Evolutionary conservation across 1,140 invertebrate species (phyloP), one percentile per base, ranked within the genome.

Genomic region (Aleiodes sp.): DNA sequence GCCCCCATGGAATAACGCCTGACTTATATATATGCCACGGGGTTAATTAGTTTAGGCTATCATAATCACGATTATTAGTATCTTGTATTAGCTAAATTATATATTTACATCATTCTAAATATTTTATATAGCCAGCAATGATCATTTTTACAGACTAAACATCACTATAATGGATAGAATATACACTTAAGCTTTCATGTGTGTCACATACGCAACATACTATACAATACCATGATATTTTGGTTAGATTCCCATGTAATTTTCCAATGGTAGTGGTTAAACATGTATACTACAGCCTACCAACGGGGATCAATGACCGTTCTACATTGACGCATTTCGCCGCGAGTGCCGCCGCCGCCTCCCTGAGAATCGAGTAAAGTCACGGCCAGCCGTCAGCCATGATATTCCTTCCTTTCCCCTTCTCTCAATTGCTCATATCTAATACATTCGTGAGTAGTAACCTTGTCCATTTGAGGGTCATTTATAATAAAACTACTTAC

Each of bases 241-340:
- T 68, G 43, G 73, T 67, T 76, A 65, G 59, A n/a, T n/a, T 59
- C 35, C 19, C 46, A 72, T 60, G 68, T 24, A 33, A 67, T 65
- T 67, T 59, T 46, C 62, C 62, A 62, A 71, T 68, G 66, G 68
- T 70, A 66, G 70, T 52, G 24, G 63, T 56, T 56, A 56, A 14
- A 29, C 33, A 28, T 35, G 7, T 52, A 2, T 3, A 24, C 21
- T 8, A 16, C 8, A 8, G 19, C 3, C 19, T 2, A 52, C 4
- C 46, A 10, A 6, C 4, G 10, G 70, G 76, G 84, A 83, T 86
- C 83, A 86, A 84, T 81, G 84, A 85, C 84, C 84, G 84, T 86
- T 86, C 84, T 86, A 86, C 84, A 85, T 86, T 86, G 84, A 85
- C 84, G 84, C 83, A 82, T 77, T 85, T 80, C 78, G 79, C 78